phyloP scores from a whole-genome alignment of 2,888 invertebrate species.

The Oxystoma pomonae region DNA sequence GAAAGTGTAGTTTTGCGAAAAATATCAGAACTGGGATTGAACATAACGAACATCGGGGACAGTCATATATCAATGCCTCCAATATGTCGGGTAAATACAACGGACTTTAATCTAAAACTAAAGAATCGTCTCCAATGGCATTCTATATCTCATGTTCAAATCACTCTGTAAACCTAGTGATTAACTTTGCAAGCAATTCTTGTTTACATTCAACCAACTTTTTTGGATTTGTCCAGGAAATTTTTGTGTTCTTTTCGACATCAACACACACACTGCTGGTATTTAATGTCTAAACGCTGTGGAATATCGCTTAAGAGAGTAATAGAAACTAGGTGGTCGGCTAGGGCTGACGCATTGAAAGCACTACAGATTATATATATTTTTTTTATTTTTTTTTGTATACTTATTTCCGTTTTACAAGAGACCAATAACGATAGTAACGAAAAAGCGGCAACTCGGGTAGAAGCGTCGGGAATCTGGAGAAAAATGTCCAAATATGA shows the following conservation, averaged over 20 bases:
- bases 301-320: not conserved
- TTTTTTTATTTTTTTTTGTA: no score
- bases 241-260: not conserved
- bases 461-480: not conserved
- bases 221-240: constrained; percentile 1
- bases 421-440: not conserved
- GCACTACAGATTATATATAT: not conserved
- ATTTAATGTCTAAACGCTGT: not conserved
- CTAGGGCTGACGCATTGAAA: not conserved
- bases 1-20: constrained; percentile 12
- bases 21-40: constrained; percentile 6
- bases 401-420: not conserved
- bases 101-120: not conserved
- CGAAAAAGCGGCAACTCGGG: not conserved
- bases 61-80: constrained; percentile 4
- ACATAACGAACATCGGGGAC: constrained; percentile 7
- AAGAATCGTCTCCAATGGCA: not conserved
- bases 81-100: constrained; percentile 12
- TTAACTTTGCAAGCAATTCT: constrained; percentile 2
- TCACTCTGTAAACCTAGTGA: constrained; percentile 1
- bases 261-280: not conserved
- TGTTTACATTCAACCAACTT: constrained; percentile 1
- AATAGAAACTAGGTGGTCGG: not conserved
- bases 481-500: not conserved
- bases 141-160: not conserved